Evolutionary conservation across 2,888 invertebrate species (phyloP).

Genomic region (Prosopocoilus inquinatus): DNA sequence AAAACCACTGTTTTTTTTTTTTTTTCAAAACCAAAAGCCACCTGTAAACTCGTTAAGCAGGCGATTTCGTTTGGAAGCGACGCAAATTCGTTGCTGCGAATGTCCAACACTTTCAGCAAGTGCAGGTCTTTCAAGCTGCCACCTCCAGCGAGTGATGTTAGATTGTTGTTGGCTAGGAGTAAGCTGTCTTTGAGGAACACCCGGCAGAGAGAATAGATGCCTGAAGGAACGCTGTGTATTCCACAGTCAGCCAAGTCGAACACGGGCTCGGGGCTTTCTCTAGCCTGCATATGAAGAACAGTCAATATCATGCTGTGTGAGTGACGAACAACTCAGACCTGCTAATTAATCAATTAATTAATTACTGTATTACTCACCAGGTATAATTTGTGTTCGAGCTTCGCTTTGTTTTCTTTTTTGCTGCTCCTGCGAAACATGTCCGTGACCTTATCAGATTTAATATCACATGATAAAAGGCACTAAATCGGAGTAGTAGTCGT

Average conservation of each 20-base stretch:
- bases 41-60: conserved; percentile 65
- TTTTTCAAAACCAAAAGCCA: conserved; percentile 38
- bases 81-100: conserved; percentile 65
- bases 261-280: conserved; percentile 77
- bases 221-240: conserved; percentile 69
- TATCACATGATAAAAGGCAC: conserved; percentile 23
- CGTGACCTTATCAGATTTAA: conserved; percentile 8
- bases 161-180: conserved; percentile 65
- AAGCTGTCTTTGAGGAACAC: conserved; percentile 76
- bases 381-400: conserved; percentile 61
- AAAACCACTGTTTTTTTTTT: background rate
- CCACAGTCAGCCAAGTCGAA: conserved; percentile 81
- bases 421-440: conserved; percentile 44
- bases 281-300: conserved; percentile 52
- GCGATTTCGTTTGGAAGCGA: conserved; percentile 64
- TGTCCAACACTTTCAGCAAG: conserved; percentile 64
- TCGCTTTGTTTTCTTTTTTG: conserved; percentile 56
- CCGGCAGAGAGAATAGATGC: conserved; percentile 76
- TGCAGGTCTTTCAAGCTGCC: conserved; percentile 70
- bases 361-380: conserved; percentile 50
- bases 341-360: conserved; percentile 7
- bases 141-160: conserved; percentile 68
- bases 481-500: conserved; percentile 7
- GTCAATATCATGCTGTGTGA: background rate
- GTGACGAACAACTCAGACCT: background rate